Percentiles rank a stretch among this genome's conserved stretches.
Evolutionary conservation across 2,113 vertebrate genomes (phyloP).

Genomic region (Acanthochromis polyacanthus): DNA sequence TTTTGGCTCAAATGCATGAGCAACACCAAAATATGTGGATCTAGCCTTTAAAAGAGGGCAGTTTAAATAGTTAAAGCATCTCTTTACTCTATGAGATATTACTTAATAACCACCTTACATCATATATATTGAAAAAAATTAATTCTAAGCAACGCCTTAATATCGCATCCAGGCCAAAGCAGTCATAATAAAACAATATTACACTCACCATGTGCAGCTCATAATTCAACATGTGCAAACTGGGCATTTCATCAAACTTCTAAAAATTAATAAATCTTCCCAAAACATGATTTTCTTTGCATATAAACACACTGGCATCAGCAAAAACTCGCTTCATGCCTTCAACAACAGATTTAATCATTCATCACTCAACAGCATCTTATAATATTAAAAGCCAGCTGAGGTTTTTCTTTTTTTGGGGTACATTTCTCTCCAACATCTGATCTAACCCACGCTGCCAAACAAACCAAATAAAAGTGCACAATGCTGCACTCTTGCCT

Average conservation of each 20-base stretch:
- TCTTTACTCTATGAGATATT: conserved; percentile 1
- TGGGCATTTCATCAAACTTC: neutral
- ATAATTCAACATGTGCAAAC: neutral
- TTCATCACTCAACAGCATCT: conserved; percentile 21
- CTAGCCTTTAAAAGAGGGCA: neutral
- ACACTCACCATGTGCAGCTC: neutral
- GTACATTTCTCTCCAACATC: neutral
- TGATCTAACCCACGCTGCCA: conserved; percentile 21
- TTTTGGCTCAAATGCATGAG: conserved; percentile 13
- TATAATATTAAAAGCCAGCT: conserved; percentile 23
- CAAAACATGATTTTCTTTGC: neutral
- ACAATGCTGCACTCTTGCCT: conserved; percentile 22
- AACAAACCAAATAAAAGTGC: conserved; percentile 43
- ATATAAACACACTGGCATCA: conserved; percentile 13
- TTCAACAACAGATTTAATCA: conserved; percentile 15
- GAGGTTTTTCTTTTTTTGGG: neutral
- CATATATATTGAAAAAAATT: too few relatives aligned
- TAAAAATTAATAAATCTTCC: conserved; percentile 5
- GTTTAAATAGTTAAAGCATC: conserved; percentile 11
- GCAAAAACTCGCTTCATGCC: conserved; percentile 16
- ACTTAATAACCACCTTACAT: neutral
- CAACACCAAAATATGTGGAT: conserved; percentile 13
- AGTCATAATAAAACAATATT: neutral
- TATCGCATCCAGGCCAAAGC: too few relatives aligned
- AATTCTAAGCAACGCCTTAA: too few relatives aligned